Evolutionary conservation across 92 coral and sea anemone species (phyloP), one percentile per base, ranked within the genome.

Genomic region (Umimayanthus chanpuru): DNA sequence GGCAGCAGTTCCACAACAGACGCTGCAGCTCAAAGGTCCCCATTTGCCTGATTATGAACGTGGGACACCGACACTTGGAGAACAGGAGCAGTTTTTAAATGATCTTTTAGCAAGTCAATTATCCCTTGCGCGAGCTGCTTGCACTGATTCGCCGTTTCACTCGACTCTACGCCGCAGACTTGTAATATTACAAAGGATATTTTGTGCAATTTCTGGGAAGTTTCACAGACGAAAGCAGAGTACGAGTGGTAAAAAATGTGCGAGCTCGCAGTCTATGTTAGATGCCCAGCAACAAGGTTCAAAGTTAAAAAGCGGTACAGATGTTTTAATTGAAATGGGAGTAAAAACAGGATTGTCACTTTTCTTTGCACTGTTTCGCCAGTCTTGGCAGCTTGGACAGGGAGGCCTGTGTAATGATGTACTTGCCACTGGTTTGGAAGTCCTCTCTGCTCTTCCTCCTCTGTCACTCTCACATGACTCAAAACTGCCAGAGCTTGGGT

Each of bases 81-180:
- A 94, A 58, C 98, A 94, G 58, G 96, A 94, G 50, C 94, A 94
- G 77, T 94, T 89, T 67, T 89, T 94, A 47, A 94, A 94, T 49
- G 94, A 94, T 74, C 92, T 94, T 32, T 88, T 94, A 79, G 92
- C 91, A 47, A 94, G 93, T 72, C 98, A 94, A 91, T 83, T 94
- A 67, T 87, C 92, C 77, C 94, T 94, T 80, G 98, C 98, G 14
- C 87, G 98, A 76, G 87, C 85, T 9, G 94, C 92, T 56, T 93
- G 94, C 88, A 88, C 94, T 32, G 95, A 93, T 86, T 94, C 98
- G 44, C 98, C 98, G 21, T 94, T 93, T 90, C 86, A 91, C 88
- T 93, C 94, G 30, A 91, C 94, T 40, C 89, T 94, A 10, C 94
- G 98, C 77, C 98, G 98, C 58, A 87, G 98, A n/a, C 93, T 94